These are phyloP conservation scores for Galerucella nymphaeae DNA, from an alignment of 2,888 invertebrate species.

Conservation along the genomic window DNA sequence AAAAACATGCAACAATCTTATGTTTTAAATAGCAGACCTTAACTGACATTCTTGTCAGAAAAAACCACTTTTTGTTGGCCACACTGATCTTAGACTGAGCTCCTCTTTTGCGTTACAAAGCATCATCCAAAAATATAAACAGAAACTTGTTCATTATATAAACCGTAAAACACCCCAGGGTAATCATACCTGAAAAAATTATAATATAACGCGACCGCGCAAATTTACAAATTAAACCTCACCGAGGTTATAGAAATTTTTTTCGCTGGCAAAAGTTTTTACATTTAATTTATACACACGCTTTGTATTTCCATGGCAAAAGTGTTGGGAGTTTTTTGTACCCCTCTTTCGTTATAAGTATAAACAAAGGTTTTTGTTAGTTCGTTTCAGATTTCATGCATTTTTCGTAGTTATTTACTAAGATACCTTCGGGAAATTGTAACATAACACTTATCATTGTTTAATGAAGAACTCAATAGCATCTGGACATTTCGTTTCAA, in stretches of 20 bases:
- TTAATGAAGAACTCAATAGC: not conserved
- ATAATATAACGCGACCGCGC: not conserved
- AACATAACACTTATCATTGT: not conserved
- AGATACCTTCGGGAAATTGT: not conserved
- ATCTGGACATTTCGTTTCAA: not conserved
- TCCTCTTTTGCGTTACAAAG: not conserved
- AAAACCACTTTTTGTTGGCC: too few relatives aligned
- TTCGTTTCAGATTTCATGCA: not conserved
- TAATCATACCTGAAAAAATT: constrained; percentile 9
- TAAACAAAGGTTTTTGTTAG: not conserved
- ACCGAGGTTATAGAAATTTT: not conserved
- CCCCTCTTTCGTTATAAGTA: not conserved
- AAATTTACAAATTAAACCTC: not conserved
- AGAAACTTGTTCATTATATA: not conserved
- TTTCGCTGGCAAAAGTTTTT: constrained; percentile 7
- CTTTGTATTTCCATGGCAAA: not conserved
- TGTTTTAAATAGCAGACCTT: too few relatives aligned
- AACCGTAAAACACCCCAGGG: not conserved
- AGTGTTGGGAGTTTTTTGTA: not conserved
- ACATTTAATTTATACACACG: not conserved
- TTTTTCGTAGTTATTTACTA: not conserved
- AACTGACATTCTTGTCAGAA: too few relatives aligned
- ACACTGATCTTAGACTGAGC: too few relatives aligned
- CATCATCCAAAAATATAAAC: not conserved
- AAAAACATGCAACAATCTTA: too few relatives aligned